Base-by-base conservation (phyloP, 2,797 vertebrate genomes). In the Chelidonichthys spinosus region DNA sequence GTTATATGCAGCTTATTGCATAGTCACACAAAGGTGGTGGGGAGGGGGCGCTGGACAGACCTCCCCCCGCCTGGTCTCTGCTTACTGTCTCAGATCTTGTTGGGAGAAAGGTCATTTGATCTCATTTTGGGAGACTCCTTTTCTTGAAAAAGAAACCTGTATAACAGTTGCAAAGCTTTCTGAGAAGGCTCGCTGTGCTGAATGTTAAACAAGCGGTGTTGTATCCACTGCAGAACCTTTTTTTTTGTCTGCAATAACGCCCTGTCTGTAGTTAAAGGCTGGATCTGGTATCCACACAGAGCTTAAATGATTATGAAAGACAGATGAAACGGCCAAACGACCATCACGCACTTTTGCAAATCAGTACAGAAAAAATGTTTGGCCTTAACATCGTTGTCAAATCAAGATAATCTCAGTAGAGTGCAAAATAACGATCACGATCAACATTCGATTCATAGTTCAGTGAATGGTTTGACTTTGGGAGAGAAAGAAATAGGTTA, bases 91-190 rank as follows among this genome's bases (percentile, higher is more conserved):
- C 72, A 77, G 68, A 85, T 86, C 72, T 84, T 76, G 60, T 87
- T 76, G 82, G 84, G 84, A 88, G 83, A 86, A 88, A 89, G 76
- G 81, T 85, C 74, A 83, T 83, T 78, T 78, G 73, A 87, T 85
- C 82, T 87, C 67, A 69, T 79, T 89, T 90, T 79, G 85, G 81
- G 85, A 91, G 87, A 90, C 83, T 87, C 70, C 52, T 78, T 82
- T 82, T 87, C 79, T 85, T 88, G 71, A 74, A 85, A 86, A 81
- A 79, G 74, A 90, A 91, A 88, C 76, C 78, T 92, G 85, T 89
- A 78, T 67, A 89, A 89, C 81, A 85, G 88, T 92, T 88, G 84
- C 77, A 75, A 88, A 89, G 90, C 90, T 92, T 92, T 93, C 89
- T 90, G 92, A 88, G 89, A 91, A 91, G 88, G 88, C 89, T 89